Evolutionary conservation across 1,140 invertebrate species (phyloP).

Genomic region (Neodiprion virginianus): DNA sequence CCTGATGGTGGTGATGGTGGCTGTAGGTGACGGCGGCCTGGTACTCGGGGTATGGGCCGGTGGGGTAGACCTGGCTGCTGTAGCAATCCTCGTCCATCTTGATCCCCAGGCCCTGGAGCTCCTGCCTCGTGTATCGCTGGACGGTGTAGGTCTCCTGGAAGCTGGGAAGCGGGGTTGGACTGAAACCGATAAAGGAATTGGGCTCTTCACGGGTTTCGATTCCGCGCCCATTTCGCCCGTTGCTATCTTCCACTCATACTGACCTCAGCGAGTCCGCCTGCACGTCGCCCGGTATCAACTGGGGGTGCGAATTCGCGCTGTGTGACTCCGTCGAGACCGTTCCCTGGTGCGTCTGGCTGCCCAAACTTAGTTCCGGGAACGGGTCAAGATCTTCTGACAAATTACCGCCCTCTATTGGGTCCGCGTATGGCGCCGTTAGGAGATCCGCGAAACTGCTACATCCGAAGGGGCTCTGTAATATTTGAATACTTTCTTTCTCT

Average conservation of each 20-base stretch:
- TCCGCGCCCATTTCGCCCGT: slow-evolving; percentile 32
- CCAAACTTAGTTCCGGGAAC: slow-evolving; percentile 57
- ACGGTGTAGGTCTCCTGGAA: slow-evolving; percentile 87
- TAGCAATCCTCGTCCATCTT: slow-evolving; percentile 84
- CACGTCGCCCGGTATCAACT: slow-evolving; percentile 53
- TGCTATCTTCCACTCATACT: slow-evolving; percentile 32
- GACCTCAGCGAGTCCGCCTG: slow-evolving; percentile 58
- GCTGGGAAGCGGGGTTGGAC: slow-evolving; percentile 76
- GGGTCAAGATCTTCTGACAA: slow-evolving; percentile 62
- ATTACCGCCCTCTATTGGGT: slow-evolving; percentile 57
- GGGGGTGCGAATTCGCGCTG: slow-evolving; percentile 45
- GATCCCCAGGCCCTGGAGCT: slow-evolving; percentile 67
- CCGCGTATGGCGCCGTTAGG: slow-evolving; percentile 66
- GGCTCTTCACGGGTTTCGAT: slow-evolving; percentile 25
- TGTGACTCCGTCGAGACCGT: slow-evolving; percentile 32
- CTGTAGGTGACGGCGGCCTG: slow-evolving; percentile 65
- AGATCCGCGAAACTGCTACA: slow-evolving; percentile 71
- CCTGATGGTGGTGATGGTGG: slow-evolving; percentile 56
- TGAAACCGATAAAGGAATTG: slow-evolving; percentile 36
- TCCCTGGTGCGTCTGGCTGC: slow-evolving; percentile 37
- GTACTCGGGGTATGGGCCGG: slow-evolving; percentile 65
- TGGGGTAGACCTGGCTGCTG: slow-evolving; percentile 60
- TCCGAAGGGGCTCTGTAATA: slow-evolving; percentile 67
- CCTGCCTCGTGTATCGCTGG: slow-evolving; percentile 67
- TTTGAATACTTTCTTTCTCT: slow-evolving; percentile 20